Conservation (phyloP, 2,113 vertebrate species). For the Alethe castanea region DNA sequence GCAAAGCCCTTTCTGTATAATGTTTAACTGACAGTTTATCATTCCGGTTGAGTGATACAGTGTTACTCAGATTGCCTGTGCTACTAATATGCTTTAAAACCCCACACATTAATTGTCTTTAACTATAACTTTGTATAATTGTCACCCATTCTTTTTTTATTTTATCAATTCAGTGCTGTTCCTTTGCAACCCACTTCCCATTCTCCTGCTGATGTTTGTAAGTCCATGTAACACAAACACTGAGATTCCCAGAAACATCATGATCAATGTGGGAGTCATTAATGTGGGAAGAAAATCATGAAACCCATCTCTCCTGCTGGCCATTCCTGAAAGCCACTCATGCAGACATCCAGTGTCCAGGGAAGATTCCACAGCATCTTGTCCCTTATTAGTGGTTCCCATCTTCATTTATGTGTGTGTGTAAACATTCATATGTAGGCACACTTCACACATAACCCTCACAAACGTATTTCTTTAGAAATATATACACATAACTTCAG, state of each 20-base stretch:
- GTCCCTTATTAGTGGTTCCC: background rate
- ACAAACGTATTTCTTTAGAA: background rate
- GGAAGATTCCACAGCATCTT: background rate
- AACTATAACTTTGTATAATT: background rate
- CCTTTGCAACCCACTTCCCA: background rate
- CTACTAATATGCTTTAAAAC: background rate
- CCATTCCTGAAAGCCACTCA: background rate
- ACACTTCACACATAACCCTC: background rate
- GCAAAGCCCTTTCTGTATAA: background rate
- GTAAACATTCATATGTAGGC: fast-evolving
- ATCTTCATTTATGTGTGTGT: background rate
- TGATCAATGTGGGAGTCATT: background rate
- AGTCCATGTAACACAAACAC: background rate
- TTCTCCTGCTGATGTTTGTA: background rate
- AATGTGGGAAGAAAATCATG: background rate
- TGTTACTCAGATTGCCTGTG: background rate
- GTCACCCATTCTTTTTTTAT: background rate
- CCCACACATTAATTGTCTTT: background rate
- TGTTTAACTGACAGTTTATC: background rate
- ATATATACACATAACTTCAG: background rate
- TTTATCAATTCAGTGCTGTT: background rate
- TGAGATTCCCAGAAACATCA: background rate
- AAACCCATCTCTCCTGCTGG: background rate
- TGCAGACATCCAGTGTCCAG: background rate
- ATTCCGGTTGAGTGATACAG: background rate